Evolutionary conservation across 1,140 invertebrate genomes (phyloP).

Genomic region (Brachionus angularis): DNA sequence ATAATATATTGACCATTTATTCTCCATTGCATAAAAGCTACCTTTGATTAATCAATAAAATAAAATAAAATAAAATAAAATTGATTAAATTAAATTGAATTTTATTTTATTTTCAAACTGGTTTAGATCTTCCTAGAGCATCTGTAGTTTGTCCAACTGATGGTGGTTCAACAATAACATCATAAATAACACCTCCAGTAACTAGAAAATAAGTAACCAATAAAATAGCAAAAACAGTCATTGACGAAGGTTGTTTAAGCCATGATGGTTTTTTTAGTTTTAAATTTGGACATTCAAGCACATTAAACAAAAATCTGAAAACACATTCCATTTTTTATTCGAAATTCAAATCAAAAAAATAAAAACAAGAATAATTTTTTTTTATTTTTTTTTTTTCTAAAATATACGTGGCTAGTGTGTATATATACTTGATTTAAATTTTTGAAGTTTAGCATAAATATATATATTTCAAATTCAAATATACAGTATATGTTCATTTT

Average conservation of each 20-base stretch:
- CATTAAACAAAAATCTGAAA: constrained; percentile 72
- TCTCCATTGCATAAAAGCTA: constrained; percentile 95
- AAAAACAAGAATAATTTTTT: too few species aligned
- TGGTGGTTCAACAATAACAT: constrained; percentile 95
- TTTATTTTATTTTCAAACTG: constrained; percentile 58
- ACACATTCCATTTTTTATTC: constrained; percentile 68
- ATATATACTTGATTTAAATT: too few species aligned
- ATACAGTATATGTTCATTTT: too few species aligned
- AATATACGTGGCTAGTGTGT: too few species aligned
- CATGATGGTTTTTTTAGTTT: constrained; percentile 85
- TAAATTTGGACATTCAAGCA: constrained; percentile 84
- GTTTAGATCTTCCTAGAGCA: constrained; percentile 87
- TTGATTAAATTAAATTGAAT: neutral
- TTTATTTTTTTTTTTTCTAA: too few species aligned
- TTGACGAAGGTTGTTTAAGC: constrained; percentile 83
- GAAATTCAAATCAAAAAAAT: too few species aligned
- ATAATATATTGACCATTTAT: constrained; percentile 98
- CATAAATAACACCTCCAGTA: constrained; percentile 95
- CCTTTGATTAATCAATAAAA: too few species aligned
- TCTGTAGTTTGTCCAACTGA: constrained; percentile 95
- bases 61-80: neutral
- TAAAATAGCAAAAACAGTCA: constrained; percentile 83
- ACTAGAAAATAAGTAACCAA: constrained; percentile 93
- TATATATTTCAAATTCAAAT: too few species aligned
- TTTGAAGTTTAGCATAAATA: too few species aligned